Conservation (phyloP, 1,140 invertebrate species). For the Oncopodura yosiiana region DNA sequence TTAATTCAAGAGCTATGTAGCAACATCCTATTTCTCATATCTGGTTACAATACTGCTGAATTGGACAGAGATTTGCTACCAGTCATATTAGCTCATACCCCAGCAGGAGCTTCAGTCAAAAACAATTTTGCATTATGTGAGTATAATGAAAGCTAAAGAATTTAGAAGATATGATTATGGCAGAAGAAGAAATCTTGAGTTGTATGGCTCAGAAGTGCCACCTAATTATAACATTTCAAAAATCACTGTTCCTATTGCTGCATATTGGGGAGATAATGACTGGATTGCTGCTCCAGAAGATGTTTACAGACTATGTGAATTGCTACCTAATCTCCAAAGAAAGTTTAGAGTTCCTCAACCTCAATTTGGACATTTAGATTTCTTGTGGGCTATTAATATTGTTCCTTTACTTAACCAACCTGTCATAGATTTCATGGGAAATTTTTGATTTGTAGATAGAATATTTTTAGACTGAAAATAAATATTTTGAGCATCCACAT, state of each 20-base stretch:
- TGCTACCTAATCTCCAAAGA: constrained; percentile 44
- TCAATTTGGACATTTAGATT: constrained; percentile 40
- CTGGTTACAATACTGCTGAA: constrained; percentile 48
- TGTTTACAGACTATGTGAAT: constrained; percentile 43
- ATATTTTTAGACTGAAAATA: no score
- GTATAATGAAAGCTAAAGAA: constrained; percentile 50
- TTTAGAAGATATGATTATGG: constrained; percentile 9
- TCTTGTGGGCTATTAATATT: constrained; percentile 39
- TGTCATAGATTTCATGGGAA: constrained; percentile 22
- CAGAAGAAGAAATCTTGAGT: neutral
- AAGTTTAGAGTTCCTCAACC: constrained; percentile 45
- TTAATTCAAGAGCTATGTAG: constrained; percentile 45
- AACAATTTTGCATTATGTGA: constrained; percentile 65
- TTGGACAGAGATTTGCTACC: constrained; percentile 53
- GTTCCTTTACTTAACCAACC: constrained; percentile 20
- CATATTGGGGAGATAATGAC: constrained; percentile 38
- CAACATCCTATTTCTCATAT: constrained; percentile 49
- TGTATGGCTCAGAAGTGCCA: neutral
- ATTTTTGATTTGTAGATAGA: constrained; percentile 7
- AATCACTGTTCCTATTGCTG: constrained; percentile 29
- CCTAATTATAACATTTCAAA: neutral
- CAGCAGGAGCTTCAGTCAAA: constrained; percentile 69
- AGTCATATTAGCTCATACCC: constrained; percentile 63
- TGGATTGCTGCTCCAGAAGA: constrained; percentile 45
- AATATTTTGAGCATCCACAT: no score